Evolutionary conservation across 2,797 vertebrate species (phyloP), one percentile per base, ranked within the genome.

Genomic region (Sebastes hubbsi): DNA sequence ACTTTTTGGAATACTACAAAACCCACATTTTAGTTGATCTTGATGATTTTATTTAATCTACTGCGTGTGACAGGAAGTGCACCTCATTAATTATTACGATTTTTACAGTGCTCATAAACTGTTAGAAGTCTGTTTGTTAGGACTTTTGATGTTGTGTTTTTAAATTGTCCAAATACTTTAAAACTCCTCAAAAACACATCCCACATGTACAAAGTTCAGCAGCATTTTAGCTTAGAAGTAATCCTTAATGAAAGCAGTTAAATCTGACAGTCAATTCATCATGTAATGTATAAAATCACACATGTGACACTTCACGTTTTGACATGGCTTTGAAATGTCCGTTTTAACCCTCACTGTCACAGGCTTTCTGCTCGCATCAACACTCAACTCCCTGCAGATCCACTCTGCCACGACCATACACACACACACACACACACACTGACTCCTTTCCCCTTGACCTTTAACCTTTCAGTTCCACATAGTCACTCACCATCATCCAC

Each of bases 251-350:
- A 61, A 11, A 11, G 69, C 29, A n/a, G 38, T 52, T 61, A 2
- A 11, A 32, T 25, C 14, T 66, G 22, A 61, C 69, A 55, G 49
- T 24, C 30, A 16, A 13, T 87, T 73, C 27, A 30, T 84, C 59
- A 56, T 10, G 20, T 46, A 8, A 46, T 63, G 46, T 84, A 82
- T 77, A 38, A 27, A 78, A 22, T 75, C 8, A 67, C 29, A 63
- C 16, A 49, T 8, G 4, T 36, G 42, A 69, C 71, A 81, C 71
- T 62, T 72, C 46, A 52, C 79, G 55, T 49, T 75, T 55, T 80
- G 61, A 78, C 75, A 58, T 25, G 32, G 20, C 13, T 56, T 32
- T 69, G 24, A 58, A 38, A 14, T 8, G 38, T 72, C 22, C 9
- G 8, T 36, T 56, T 59, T 11, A 61, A 38, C 25, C 16, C 8